Evolutionary conservation across 2,797 vertebrate genomes (phyloP), one percentile per base, ranked within the genome.

Genomic region (Agapornis canus): DNA sequence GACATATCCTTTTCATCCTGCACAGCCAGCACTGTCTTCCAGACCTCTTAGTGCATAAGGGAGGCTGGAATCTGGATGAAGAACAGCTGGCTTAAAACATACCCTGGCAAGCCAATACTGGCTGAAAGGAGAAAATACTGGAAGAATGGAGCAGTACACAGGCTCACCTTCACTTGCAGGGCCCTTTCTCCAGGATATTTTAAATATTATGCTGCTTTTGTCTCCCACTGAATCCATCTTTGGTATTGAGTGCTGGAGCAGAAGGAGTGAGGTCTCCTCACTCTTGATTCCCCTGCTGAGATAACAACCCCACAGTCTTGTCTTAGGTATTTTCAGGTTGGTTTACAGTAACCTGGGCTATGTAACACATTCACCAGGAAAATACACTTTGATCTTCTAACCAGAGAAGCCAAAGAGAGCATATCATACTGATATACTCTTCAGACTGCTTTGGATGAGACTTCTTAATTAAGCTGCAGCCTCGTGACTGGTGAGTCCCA

Each of bases 51-150:
- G 89, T 81, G 78, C 92, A 85, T 29, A 72, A 93, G 84, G 54
- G 73, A 93, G 59, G 59, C 89, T 95, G 92, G 82, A 96, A 94
- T 45, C 85, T 95, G 94, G 92, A 95, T 79, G 81, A 89, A 73
- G 92, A 94, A 79, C 94, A 96, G 87, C 93, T 96, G 95, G 94
- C 91, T 95, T 51, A 66, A 78, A 92, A 59, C 61, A 86, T n/a
- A 64, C 5, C 35, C 80, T 54, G 31, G 52, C 60, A 77, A 81
- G 86, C 94, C 83, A 96, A 78, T 37, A 22, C 40, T 87, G 51
- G n/a, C 49, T 92, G 81, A 78, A 93, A 89, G 72, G 64, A 87
- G 68, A 89, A 94, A 94, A 71, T 45, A 25, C 65, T 91, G 70
- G 35, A 77, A 85, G 76, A 88, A 69, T 6, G 76, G 56, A 72